Base-by-base conservation (phyloP, 1,140 invertebrate species). In the Drosophila insularis region DNA sequence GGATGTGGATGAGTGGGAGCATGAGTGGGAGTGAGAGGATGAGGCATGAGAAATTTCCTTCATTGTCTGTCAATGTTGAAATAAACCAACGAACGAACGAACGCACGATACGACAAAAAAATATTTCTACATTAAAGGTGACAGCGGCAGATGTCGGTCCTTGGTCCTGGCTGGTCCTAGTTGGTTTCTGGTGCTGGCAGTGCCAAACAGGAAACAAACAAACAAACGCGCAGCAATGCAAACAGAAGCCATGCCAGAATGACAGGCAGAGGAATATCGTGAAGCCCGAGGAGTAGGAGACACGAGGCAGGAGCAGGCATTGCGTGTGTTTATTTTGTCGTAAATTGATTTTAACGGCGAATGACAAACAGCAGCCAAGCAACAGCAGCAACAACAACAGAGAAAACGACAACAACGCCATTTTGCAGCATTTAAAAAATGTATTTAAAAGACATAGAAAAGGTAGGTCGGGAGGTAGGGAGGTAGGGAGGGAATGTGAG, bases 281-380 rank as follows among this genome's bases (percentile, higher is more conserved):
- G 11, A 11, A 37, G 13, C 27, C 27, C 27, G 27, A 13, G 32
- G 17, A 32, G 39, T 5, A 35, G 37, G 2, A 27, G 4, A 27
- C 27, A 27, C 8, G 21, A 50, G 40, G 74, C 69, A 78, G 63
- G 75, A 43, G 74, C 76, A 77, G 50, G 74, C 84, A 77, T 68
- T 87, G 80, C 73, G 84, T 89, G 84, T 89, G 80, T 89, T 89
- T 89, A 89, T 84, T 89, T 89, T 89, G 84, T 78, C 84, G 84
- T 84, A 89, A 89, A 89, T 89, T 89, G 85, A 89, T 89, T 89
- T 89, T 89, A 89, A 89, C 85, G 63, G 85, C 80, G 80, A 89
- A 84, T 89, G 84, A 89, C 84, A 82, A 84, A 81, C 79, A 86
- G 65, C 81, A 78, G 39, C 43, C 68, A 17, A 3, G 35, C 70